Evolutionary conservation across 2,113 vertebrate genomes (phyloP), one percentile per base, ranked within the genome.

Genomic region (Odobenus rosmarus): DNA sequence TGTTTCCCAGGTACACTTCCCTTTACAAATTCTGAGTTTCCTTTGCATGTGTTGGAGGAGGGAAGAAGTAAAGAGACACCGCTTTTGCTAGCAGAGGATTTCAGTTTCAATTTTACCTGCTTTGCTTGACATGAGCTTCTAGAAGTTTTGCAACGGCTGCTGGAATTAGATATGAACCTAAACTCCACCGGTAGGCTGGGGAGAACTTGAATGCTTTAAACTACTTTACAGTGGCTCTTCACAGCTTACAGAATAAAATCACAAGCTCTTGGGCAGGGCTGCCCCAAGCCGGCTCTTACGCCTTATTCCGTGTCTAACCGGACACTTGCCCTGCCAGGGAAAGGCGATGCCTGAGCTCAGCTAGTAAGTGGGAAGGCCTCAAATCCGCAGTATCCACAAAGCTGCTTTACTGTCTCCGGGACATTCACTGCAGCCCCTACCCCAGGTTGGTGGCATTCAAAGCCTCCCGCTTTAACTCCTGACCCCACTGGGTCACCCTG

Each of bases 1-100:
- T 39, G 24, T 57, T 89, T 79, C 74, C n/a, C 10, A 46, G 49
- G 55, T 13, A 95, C 64, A 15, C 0, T 0, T 67, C 82, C 18
- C 69, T 69, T 62, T 31, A 23, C 57, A 94, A 91, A 96, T 21
- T 86, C 85, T 18, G 64, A 9, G 67, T 86, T 93, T 36, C 81
- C 14, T 7, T 49, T 24, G 80, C 14, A 53, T 46, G 46, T 49
- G 31, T 74, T 26, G 26, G 28, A 72, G 64, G 39, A 82, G 8
- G 16, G 7, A 55, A 57, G 69, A 69, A 80, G 67, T 16, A 23
- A 26, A 64, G 46, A 62, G 31, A 77, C 55, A 15, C 0, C 0
- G 0, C 14, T 94, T 83, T 59, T 36, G 11, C 83, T 36, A 21
- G 16, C 33, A 49, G 14, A 74, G 19, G 18, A 71, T 36, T 93